phyloP scores from a whole-genome alignment of 2,797 vertebrate genomes.

The Paratrypauchen microcephalus region DNA sequence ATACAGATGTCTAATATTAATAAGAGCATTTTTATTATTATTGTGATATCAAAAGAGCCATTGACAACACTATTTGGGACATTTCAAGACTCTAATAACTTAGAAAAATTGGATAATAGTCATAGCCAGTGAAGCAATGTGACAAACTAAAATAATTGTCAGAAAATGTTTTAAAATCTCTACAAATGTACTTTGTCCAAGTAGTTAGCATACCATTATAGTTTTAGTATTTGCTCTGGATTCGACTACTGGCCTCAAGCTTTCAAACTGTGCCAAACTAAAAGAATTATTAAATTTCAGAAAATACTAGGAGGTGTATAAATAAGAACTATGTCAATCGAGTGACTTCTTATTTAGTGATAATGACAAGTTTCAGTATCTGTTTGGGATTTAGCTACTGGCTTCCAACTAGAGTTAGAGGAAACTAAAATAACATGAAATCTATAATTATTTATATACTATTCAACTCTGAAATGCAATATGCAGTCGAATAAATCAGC shows the following conservation, averaged over 20 bases:
- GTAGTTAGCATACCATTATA: neutral
- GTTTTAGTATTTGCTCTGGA: conserved; percentile 9
- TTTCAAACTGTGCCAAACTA: neutral
- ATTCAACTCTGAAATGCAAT: neutral
- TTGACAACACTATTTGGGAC: too few relatives aligned
- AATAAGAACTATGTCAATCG: neutral
- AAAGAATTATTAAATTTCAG: neutral
- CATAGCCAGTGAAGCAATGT: neutral
- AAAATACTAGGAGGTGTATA: neutral
- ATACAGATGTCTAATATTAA: too few relatives aligned
- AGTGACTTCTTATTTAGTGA: neutral
- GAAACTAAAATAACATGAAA: neutral
- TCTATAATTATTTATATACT: neutral
- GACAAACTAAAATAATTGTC: neutral
- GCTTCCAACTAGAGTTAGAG: too few relatives aligned
- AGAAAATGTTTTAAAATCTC: neutral
- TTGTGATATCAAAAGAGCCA: too few relatives aligned
- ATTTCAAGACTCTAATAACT: too few relatives aligned
- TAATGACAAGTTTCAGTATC: conserved; percentile 13
- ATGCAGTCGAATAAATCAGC: conserved; percentile 44
- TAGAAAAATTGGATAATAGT: too few relatives aligned
- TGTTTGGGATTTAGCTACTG: neutral
- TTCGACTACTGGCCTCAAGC: neutral
- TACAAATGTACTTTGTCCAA: neutral
- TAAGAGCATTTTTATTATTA: too few relatives aligned